Evolutionary conservation across 1,140 invertebrate species (phyloP), one percentile per base, ranked within the genome.

Genomic region (Ctenoplectra terminalis): DNA sequence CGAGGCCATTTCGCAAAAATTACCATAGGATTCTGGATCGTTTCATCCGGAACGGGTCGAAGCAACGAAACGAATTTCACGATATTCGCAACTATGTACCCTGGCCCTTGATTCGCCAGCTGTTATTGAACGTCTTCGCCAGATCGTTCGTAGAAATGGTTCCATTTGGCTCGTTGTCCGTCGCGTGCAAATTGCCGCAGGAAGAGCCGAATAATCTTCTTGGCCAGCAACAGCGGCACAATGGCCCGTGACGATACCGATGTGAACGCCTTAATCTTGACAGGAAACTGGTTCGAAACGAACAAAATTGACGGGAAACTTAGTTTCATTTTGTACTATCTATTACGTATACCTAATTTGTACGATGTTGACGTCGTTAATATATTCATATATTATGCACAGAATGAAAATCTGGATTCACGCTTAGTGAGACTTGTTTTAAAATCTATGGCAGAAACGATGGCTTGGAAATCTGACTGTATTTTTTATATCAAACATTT

Each of bases 101-200:
- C 20, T 40, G 15, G 29, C 13, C 26, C n/a, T 17, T 52, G 29
- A 5, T 63, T 46, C 50, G 31, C 26, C 63, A 56, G 78, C 70
- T 78, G 82, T 31, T 81, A 86, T 79, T 76, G 87, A 84, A 79
- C 83, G 76, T 85, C 60, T 84, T 69, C 81, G 76, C 69, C 85
- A 85, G 85, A 88, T 88, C 85, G 84, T 76, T 76, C 79, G 73
- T 87, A 43, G 81, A 75, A 85, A 84, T 82, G 81, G 81, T 67
- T 74, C 85, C 81, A 81, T 88, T 88, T 79, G 43, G 67, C 67
- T 48, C 67, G 67, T 72, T 52, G 43, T 61, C 54, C 54, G n/a
- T 60, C 67, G 76, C 76, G 66, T 43, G 76, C 67, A 71, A 79
- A 79, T 31, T 52, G 43, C 31, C 17, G 31, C 52, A 17, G 64